Base-by-base conservation (phyloP, 1,140 invertebrate species). In the Microplitis mediator region DNA sequence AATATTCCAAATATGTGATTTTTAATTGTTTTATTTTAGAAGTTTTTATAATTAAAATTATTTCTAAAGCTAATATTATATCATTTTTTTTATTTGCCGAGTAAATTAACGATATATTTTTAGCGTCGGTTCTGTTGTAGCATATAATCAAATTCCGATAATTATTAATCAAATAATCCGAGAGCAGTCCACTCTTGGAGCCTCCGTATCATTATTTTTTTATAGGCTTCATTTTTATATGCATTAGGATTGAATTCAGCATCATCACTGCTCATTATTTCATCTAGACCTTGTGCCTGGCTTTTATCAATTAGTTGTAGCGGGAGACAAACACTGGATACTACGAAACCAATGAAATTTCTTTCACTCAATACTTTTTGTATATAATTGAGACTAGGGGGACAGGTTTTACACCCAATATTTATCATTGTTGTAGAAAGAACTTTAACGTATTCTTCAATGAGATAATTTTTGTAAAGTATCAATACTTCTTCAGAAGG, bases 311-410 rank as follows among this genome's bases (percentile, higher is more conserved):
- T 52, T 9, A 85, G 5, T 0, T 83, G 51, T 0, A 86, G 8
- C 0, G 85, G 83, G 5, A 86, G 56, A 1, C 82, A 70, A 0
- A 70, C 70, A 4, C 79, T 75, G 0, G 79, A 58, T 0, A 79
- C 56, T 2, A 85, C 52, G 71, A 86, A 78, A 5, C 80, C 88
- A 0, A 79, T 80, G 0, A 69, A 1, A 0, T 71, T 79, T 4
- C 74, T 81, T 5, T 82, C 77, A 1, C 77, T 76, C 16, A 89
- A 35, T 4, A 75, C 67, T 13, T 76, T 76, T 0, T 82, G 71
- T 3, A 90, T 16, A 3, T 85, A 80, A 0, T 81, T 78, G 35
- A 86, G 73, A 8, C 79, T 88, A 0, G 88, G 88, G 5, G 89
- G 78, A 0, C 65, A 4, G 0, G 84, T 82, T 14, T 80, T 77